A percentile compares a stretch with the other conserved stretches of the same genome.
phyloP scores from a whole-genome alignment of 2,113 vertebrate species.

The Pimephales promelas region DNA sequence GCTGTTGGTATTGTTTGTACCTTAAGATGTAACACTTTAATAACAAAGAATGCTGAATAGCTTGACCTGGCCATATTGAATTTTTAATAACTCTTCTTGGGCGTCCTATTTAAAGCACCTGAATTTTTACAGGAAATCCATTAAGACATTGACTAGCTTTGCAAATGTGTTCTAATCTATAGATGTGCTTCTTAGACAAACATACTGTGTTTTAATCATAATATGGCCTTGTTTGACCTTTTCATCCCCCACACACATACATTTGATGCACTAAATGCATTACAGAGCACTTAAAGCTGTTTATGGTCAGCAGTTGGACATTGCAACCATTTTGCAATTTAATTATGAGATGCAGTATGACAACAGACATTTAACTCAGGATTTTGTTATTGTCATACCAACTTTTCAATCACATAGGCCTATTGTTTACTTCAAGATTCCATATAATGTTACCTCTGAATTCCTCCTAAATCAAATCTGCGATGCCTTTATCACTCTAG shows the following conservation, averaged over 20 bases:
- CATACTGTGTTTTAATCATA: neutral
- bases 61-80: constrained; percentile 1
- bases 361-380: neutral
- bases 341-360: neutral
- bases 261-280: constrained; percentile 12
- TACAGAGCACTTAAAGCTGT: constrained; percentile 30
- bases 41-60: neutral
- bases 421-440: constrained; percentile 5
- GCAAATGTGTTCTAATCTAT: constrained; percentile 1
- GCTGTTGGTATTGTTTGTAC: neutral
- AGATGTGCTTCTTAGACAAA: neutral
- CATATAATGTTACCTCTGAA: neutral
- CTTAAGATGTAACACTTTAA: neutral
- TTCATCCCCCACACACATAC: neutral
- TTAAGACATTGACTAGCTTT: constrained; percentile 26
- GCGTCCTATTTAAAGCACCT: neutral
- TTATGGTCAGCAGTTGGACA: neutral
- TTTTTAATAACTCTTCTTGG: neutral
- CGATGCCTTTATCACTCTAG: neutral
- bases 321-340: constrained; percentile 14
- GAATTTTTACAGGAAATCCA: constrained; percentile 4
- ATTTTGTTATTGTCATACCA: neutral
- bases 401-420: neutral
- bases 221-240: constrained; percentile 9
- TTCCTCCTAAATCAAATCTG: neutral